Evolutionary conservation across 2,888 invertebrate species (phyloP).

Genomic region (Dicyrtoma fusca): DNA sequence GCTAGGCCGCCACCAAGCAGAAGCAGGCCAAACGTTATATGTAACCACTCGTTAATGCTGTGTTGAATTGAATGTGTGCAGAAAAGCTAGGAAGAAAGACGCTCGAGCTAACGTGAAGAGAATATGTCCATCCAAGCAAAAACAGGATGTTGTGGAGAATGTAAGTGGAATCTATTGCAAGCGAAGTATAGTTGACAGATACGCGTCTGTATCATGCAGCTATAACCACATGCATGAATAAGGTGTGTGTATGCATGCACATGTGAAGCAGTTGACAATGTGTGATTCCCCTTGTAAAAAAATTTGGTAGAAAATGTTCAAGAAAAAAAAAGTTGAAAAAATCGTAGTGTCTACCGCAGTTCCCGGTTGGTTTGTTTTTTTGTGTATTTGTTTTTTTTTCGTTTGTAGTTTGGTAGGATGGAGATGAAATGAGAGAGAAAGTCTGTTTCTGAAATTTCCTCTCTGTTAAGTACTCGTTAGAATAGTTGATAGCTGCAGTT

Average conservation of each 20-base stretch:
- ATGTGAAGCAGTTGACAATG: neutral
- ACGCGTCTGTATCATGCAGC: neutral
- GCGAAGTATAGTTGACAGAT: too few species aligned
- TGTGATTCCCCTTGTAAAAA: neutral
- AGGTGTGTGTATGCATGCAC: too few species aligned
- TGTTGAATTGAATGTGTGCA: neutral
- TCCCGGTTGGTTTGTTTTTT: neutral
- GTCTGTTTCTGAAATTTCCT: constrained; percentile 8
- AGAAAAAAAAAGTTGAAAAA: constrained; percentile 19
- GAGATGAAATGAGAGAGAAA: constrained; percentile 1
- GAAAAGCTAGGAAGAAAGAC: constrained; percentile 11
- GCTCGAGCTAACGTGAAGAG: constrained; percentile 7
- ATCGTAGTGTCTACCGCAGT: neutral
- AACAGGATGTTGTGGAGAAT: neutral
- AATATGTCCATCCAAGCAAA: constrained; percentile 30
- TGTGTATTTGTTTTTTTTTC: neutral
- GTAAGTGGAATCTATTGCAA: constrained; percentile 1
- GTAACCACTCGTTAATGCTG: neutral
- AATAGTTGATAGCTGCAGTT: too few species aligned
- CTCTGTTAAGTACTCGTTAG: constrained; percentile 2
- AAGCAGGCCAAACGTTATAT: neutral
- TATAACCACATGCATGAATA: too few species aligned
- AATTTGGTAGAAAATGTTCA: neutral
- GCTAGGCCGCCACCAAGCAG: neutral
- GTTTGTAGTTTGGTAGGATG: too few species aligned